phyloP scores from a whole-genome alignment of 1,140 invertebrate species.

The Eumeta japonica region DNA sequence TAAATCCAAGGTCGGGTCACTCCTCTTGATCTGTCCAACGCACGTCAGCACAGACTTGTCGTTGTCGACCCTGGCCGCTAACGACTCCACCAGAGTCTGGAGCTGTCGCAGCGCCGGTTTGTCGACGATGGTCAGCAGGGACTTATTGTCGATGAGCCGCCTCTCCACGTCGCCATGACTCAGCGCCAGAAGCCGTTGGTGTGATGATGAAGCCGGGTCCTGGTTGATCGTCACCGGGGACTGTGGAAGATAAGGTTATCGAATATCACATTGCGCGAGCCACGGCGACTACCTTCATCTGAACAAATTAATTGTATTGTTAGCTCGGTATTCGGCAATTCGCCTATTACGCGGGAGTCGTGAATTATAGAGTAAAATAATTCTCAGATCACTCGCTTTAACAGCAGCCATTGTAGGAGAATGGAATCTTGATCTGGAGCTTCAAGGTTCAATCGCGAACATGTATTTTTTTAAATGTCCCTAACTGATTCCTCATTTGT shows the following conservation, averaged over 20 bases:
- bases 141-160: conserved; percentile 88
- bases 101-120: conserved; percentile 63
- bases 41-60: conserved; percentile 71
- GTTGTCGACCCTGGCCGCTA: conserved; percentile 64
- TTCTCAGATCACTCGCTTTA: too few relatives aligned
- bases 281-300: too few relatives aligned
- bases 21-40: conserved; percentile 62
- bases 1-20: conserved; percentile 53
- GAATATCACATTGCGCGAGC: neutral
- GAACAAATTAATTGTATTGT: too few relatives aligned
- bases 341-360: too few relatives aligned
- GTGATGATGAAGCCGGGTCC: conserved; percentile 82
- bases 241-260: conserved; percentile 16
- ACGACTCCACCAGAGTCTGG: conserved; percentile 56
- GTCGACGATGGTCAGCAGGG: conserved; percentile 81
- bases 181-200: conserved; percentile 83
- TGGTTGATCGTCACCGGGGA: conserved; percentile 66
- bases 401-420: too few relatives aligned
- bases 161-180: conserved; percentile 81
- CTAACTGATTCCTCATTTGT: too few relatives aligned
- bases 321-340: too few relatives aligned
- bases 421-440: too few relatives aligned
- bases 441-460: too few relatives aligned
- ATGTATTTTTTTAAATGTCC: too few relatives aligned
- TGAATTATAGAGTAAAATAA: too few relatives aligned